Conservation (phyloP, 2,888 invertebrate genomes). For the Athetis lepigone region DNA sequence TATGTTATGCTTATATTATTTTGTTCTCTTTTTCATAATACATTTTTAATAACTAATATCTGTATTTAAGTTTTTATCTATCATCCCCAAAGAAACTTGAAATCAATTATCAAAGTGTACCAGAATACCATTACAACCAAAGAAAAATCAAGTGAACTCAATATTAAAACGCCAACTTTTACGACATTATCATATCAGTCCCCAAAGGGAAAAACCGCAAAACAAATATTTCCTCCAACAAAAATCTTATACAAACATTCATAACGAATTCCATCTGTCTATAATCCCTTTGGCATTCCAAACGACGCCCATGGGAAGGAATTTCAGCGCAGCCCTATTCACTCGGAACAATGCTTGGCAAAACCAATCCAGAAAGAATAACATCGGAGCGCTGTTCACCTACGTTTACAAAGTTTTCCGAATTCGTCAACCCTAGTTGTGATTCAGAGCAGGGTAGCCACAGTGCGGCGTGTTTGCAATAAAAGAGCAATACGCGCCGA, state of each 20-base stretch:
- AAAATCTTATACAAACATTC: slow-evolving; percentile 42
- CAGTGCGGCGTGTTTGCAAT: slow-evolving; percentile 58
- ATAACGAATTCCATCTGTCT: slow-evolving; percentile 46
- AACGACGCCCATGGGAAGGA: slow-evolving; percentile 49
- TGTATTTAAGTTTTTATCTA: no score
- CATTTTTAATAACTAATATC: no score
- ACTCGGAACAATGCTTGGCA: slow-evolving; percentile 48
- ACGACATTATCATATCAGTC: slow-evolving; percentile 40
- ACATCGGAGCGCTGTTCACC: slow-evolving; percentile 47
- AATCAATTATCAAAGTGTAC: background rate
- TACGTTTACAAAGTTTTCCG: slow-evolving; percentile 51
- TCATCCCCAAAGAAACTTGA: background rate
- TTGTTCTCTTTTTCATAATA: no score
- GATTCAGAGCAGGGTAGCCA: slow-evolving; percentile 51
- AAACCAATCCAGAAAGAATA: slow-evolving; percentile 52
- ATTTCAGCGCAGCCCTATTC: slow-evolving; percentile 50
- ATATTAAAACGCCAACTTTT: slow-evolving; percentile 39
- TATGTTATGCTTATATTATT: no score
- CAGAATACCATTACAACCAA: background rate
- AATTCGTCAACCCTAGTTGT: slow-evolving; percentile 57
- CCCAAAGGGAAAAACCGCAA: slow-evolving; percentile 31
- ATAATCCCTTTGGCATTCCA: slow-evolving; percentile 38
- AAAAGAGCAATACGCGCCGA: slow-evolving; percentile 53
- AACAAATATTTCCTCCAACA: slow-evolving; percentile 35
- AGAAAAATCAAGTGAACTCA: slow-evolving; percentile 1